phyloP scores from a whole-genome alignment of 2,888 invertebrate genomes.

The Cephus pygmeus region DNA sequence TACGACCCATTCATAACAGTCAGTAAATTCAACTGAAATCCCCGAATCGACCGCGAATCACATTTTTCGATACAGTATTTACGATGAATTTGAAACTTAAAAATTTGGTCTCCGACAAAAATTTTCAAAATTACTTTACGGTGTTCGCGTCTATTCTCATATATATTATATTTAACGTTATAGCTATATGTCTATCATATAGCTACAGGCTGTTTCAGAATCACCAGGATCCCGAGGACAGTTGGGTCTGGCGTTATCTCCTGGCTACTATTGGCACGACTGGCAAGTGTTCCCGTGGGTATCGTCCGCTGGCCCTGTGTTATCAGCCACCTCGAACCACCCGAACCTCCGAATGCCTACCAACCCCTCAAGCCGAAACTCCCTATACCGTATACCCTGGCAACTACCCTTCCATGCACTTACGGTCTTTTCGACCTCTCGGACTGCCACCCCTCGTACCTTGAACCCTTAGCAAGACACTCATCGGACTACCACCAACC shows the following conservation, averaged over 20 bases:
- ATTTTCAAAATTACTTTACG: not conserved
- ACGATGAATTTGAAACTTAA: not conserved
- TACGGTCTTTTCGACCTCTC: too few species aligned
- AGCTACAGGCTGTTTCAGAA: too few species aligned
- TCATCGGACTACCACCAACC: too few species aligned
- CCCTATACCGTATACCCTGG: too few species aligned
- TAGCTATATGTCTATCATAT: too few species aligned
- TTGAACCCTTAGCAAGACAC: too few species aligned
- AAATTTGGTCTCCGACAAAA: not conserved
- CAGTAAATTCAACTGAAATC: not conserved
- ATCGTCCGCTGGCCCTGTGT: constrained; percentile 42
- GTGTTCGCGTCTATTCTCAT: not conserved
- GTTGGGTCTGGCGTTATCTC: constrained; percentile 40
- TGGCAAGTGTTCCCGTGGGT: constrained; percentile 46
- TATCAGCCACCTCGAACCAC: constrained; percentile 36
- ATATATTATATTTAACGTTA: too few species aligned
- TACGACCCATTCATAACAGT: not conserved
- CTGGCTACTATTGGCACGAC: constrained; percentile 44
- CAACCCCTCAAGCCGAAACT: not conserved
- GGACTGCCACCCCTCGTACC: too few species aligned
- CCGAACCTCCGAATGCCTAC: constrained; percentile 12
- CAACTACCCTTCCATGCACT: too few species aligned
- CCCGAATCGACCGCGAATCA: not conserved
- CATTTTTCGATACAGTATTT: not conserved
- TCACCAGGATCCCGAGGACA: constrained; percentile 15